These are phyloP conservation scores for Hylaeus volcanicus DNA, from an alignment of 1,140 invertebrate genomes.

Conservation along the genomic window DNA sequence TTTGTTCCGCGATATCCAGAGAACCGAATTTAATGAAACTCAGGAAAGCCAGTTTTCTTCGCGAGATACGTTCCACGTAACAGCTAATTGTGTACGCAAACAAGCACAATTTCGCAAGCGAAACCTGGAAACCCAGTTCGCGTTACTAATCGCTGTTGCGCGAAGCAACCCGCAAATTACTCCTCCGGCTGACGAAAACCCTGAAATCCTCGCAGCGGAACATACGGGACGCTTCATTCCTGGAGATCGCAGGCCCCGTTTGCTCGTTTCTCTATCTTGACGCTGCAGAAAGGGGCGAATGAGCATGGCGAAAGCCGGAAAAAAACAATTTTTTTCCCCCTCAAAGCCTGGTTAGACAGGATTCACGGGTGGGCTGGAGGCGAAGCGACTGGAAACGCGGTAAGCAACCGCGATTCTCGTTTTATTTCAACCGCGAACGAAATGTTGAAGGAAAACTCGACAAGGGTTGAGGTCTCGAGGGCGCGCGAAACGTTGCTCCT, in stretches of 20 bases:
- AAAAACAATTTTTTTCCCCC: neutral
- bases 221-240: neutral
- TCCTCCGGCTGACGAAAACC: neutral
- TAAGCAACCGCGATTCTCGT: conserved; percentile 10
- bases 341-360: neutral
- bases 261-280: neutral
- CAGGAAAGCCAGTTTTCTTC: no score
- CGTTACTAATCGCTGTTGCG: conserved; percentile 16
- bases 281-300: neutral
- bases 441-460: conserved; percentile 7
- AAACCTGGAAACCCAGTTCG: conserved; percentile 4
- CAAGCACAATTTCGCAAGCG: conserved; percentile 6
- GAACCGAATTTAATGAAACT: neutral
- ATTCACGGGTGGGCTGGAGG: conserved; percentile 11
- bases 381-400: conserved; percentile 3
- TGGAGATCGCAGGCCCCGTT: neutral
- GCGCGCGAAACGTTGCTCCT: conserved; percentile 42
- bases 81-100: conserved; percentile 14
- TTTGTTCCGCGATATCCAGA: no score
- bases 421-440: conserved; percentile 8
- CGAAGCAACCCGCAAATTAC: conserved; percentile 5
- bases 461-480: conserved; percentile 23
- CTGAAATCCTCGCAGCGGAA: neutral
- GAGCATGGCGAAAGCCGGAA: no score
- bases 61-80: neutral